Evolutionary conservation across 2,113 vertebrate species (phyloP).

Genomic region (Nibea albiflora): DNA sequence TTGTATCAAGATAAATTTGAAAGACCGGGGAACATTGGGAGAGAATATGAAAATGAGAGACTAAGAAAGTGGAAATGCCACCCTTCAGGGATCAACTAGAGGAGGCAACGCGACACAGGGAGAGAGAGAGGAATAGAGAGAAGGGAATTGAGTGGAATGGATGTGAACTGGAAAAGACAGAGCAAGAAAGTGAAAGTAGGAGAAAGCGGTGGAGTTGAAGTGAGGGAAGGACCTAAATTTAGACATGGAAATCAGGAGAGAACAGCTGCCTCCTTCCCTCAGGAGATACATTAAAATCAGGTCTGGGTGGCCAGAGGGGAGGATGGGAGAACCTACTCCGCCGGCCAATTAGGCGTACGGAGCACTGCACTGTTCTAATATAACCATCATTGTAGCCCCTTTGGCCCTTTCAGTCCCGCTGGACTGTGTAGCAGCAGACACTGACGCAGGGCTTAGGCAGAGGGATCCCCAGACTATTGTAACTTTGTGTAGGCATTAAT

Average conservation of each 20-base stretch:
- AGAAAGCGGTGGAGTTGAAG: conserved; percentile 65
- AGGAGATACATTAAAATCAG: conserved; percentile 83
- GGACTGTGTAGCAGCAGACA: conserved; percentile 62
- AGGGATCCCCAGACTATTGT: conserved; percentile 60
- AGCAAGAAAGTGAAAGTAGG: conserved; percentile 69
- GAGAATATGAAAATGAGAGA: conserved; percentile 75
- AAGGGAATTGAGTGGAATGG: conserved; percentile 54
- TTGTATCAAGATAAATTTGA: conserved; percentile 64
- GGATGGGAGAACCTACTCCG: conserved; percentile 74
- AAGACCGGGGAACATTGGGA: conserved; percentile 38
- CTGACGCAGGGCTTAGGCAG: conserved; percentile 42
- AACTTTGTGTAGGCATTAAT: conserved; percentile 31
- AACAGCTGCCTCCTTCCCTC: conserved; percentile 79
- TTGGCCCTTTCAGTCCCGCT: conserved; percentile 67
- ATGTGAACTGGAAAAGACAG: conserved; percentile 67
- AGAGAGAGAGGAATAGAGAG: conserved; percentile 23
- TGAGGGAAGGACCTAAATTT: conserved; percentile 77
- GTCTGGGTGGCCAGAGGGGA: conserved; percentile 76
- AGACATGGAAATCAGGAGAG: conserved; percentile 82
- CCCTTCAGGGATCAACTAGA: conserved; percentile 72
- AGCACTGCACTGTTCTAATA: conserved; percentile 76
- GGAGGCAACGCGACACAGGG: conserved; percentile 54
- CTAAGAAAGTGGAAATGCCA: conserved; percentile 73
- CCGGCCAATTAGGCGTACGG: conserved; percentile 81
- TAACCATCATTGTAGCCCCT: conserved; percentile 75